Conservation (phyloP, 2,797 vertebrate genomes). For the Urocyon cinereoargenteus region DNA sequence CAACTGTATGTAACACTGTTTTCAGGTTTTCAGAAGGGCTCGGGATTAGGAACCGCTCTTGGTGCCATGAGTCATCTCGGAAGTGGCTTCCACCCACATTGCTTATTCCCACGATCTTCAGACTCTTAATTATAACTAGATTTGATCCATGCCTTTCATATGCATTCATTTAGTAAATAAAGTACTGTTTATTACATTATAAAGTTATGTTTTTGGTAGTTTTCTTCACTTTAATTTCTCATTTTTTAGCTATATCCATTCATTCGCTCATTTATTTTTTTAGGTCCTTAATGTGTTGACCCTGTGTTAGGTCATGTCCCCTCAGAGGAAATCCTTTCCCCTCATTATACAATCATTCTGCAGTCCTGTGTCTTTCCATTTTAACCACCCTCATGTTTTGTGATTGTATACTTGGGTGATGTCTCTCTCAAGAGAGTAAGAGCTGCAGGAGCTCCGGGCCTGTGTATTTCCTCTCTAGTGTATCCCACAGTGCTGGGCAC, state of each 20-base stretch:
- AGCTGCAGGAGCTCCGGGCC: background rate
- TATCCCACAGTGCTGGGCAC: background rate
- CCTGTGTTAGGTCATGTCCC: background rate
- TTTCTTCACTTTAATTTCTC: background rate
- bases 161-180: background rate
- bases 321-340: background rate
- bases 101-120: background rate
- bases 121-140: background rate
- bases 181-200: too few relatives aligned
- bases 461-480: background rate
- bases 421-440: background rate
- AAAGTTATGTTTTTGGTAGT: background rate
- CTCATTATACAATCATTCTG: background rate
- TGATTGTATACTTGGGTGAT: background rate
- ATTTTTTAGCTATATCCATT: background rate
- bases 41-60: background rate
- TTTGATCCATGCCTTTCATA: background rate
- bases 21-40: background rate
- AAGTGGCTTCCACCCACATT: background rate
- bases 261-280: background rate
- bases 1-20: background rate
- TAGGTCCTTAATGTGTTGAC: background rate
- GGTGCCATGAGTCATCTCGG: background rate
- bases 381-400: background rate
- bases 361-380: background rate